Conservation (phyloP, 2,888 invertebrate species). For the Biston stratarius region DNA sequence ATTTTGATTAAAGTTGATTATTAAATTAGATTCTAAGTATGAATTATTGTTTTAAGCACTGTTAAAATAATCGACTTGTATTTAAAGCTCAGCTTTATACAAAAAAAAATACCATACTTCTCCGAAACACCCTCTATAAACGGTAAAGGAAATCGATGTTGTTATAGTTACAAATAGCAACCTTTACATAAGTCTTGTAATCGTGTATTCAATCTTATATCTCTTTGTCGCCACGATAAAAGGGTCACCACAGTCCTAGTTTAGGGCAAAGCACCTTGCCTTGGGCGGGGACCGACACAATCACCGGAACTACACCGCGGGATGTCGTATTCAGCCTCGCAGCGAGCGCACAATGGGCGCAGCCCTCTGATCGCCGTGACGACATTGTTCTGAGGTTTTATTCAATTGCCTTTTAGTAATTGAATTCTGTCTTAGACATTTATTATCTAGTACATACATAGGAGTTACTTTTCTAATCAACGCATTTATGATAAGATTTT, state of each 20-base stretch:
- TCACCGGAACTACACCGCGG: conserved; percentile 77
- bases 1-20: too few relatives aligned
- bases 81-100: too few relatives aligned
- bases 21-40: too few relatives aligned
- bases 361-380: conserved; percentile 53
- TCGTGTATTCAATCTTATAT: conserved; percentile 12
- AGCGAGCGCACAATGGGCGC: conserved; percentile 35
- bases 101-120: too few relatives aligned
- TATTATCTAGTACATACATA: neutral
- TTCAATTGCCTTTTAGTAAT: conserved; percentile 54
- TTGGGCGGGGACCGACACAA: conserved; percentile 68
- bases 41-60: too few relatives aligned
- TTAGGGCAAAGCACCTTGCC: conserved; percentile 50
- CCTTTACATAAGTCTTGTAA: neutral
- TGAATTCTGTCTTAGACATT: conserved; percentile 45
- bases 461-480: neutral
- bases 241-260: conserved; percentile 54
- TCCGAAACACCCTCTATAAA: too few relatives aligned
- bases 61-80: too few relatives aligned
- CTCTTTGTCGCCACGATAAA: conserved; percentile 32
- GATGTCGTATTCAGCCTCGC: conserved; percentile 52
- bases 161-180: neutral
- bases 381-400: conserved; percentile 63
- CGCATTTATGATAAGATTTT: too few relatives aligned
- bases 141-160: too few relatives aligned